These are phyloP conservation scores for Drosophila gaucha DNA, from an alignment of 2,888 invertebrate genomes.

Conservation along the genomic window DNA sequence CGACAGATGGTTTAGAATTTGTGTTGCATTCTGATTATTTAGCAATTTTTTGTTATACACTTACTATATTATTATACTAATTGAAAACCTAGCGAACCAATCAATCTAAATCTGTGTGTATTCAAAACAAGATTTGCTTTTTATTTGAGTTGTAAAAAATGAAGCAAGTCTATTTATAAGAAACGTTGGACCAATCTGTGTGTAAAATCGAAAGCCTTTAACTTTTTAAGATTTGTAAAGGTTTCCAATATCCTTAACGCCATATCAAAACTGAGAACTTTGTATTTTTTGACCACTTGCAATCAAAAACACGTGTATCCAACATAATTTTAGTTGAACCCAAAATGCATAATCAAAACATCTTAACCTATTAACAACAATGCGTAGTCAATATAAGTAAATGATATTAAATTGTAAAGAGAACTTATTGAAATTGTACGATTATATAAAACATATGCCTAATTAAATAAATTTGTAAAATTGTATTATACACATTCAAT, in stretches of 20 bases:
- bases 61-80: constrained; percentile 30
- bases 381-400: constrained; percentile 74
- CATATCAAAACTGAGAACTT: constrained; percentile 74
- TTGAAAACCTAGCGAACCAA: constrained; percentile 29
- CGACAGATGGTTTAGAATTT: constrained; percentile 43
- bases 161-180: constrained; percentile 29
- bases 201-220: constrained; percentile 38
- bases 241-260: constrained; percentile 68
- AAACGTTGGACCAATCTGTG: constrained; percentile 64
- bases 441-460: constrained; percentile 50
- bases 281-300: constrained; percentile 49
- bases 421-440: constrained; percentile 72
- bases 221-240: constrained; percentile 33
- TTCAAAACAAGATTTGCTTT: constrained; percentile 36
- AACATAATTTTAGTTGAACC: constrained; percentile 60
- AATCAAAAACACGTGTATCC: constrained; percentile 43
- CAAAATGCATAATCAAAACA: constrained; percentile 45
- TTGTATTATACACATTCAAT: constrained; percentile 62
- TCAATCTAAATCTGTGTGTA: constrained; percentile 37
- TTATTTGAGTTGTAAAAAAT: constrained; percentile 32
- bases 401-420: constrained; percentile 68
- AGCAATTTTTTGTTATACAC: constrained; percentile 36
- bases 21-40: constrained; percentile 54
- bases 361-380: constrained; percentile 64
- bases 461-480: constrained; percentile 54